Conservation (phyloP, 1,140 invertebrate genomes). For the Diabrotica undecimpunctata region DNA sequence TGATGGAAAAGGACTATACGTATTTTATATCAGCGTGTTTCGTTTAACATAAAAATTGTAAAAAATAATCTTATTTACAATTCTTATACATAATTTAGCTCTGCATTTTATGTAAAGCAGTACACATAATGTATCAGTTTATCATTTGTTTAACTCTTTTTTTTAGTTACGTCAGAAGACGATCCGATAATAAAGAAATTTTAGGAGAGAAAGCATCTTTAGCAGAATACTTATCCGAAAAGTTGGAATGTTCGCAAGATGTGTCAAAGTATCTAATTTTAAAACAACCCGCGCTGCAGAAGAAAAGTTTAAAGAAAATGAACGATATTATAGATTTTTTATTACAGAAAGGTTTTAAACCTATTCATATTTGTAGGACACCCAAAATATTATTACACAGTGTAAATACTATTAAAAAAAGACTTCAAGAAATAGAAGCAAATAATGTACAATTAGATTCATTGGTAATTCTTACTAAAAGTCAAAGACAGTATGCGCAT, state of each 20-base stretch:
- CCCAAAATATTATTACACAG: slow-evolving; percentile 53
- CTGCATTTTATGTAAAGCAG: too few species aligned
- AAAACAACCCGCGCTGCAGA: slow-evolving; percentile 49
- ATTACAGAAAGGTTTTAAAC: slow-evolving; percentile 47
- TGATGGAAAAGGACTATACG: too few species aligned
- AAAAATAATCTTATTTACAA: too few species aligned
- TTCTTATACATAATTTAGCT: too few species aligned
- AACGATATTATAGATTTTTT: slow-evolving; percentile 54
- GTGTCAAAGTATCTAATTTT: slow-evolving; percentile 46
- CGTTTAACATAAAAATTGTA: too few species aligned
- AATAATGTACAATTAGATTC: slow-evolving; percentile 47
- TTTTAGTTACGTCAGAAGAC: slow-evolving; percentile 47
- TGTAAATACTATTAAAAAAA: slow-evolving; percentile 49
- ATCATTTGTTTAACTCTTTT: too few species aligned
- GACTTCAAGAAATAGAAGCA: slow-evolving; percentile 48
- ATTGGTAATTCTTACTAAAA: slow-evolving; percentile 51
- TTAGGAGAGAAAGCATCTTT: slow-evolving; percentile 46
- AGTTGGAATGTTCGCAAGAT: slow-evolving; percentile 45
- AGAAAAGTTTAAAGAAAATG: slow-evolving; percentile 50
- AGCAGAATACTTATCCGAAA: slow-evolving; percentile 50
- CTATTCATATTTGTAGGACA: slow-evolving; percentile 48
- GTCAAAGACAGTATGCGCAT: slow-evolving; percentile 48
- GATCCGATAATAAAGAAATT: slow-evolving; percentile 47
- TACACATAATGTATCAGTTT: too few species aligned
- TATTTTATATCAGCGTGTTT: too few species aligned